phyloP scores from a whole-genome alignment of 2,113 vertebrate species.

The Murina feae region DNA sequence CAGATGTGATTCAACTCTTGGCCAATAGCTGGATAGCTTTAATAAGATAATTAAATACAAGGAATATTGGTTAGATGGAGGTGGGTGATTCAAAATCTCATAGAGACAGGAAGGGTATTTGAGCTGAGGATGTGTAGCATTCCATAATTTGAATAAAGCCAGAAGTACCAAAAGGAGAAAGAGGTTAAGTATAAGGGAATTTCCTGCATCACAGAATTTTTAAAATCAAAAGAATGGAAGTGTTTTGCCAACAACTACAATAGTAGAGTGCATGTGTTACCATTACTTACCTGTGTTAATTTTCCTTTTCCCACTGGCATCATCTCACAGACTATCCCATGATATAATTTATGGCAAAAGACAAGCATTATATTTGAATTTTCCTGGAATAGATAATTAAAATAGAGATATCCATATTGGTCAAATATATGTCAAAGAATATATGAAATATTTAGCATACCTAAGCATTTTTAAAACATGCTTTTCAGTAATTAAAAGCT shows the following conservation, averaged over 20 bases:
- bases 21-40: not conserved
- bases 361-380: not conserved
- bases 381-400: not conserved
- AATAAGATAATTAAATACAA: not conserved
- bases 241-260: not conserved
- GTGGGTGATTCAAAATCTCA: not conserved
- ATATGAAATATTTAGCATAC: constrained; percentile 8
- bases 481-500: constrained; percentile 73
- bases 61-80: not conserved
- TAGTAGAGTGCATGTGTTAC: not conserved
- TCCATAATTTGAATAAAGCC: not conserved
- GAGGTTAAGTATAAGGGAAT: not conserved
- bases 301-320: not conserved
- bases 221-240: not conserved
- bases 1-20: not conserved
- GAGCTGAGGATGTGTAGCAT: not conserved
- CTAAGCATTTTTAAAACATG: constrained; percentile 43
- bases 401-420: not conserved
- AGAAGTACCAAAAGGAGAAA: not conserved
- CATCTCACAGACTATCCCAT: not conserved
- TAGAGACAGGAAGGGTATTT: not conserved
- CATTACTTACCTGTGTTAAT: not conserved
- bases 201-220: not conserved
- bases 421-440: not conserved
- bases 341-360: not conserved